A percentile compares a stretch with the other conserved stretches of the same genome.
Conservation (phyloP, 2,888 invertebrate genomes). For the Dugesia japonica region DNA sequence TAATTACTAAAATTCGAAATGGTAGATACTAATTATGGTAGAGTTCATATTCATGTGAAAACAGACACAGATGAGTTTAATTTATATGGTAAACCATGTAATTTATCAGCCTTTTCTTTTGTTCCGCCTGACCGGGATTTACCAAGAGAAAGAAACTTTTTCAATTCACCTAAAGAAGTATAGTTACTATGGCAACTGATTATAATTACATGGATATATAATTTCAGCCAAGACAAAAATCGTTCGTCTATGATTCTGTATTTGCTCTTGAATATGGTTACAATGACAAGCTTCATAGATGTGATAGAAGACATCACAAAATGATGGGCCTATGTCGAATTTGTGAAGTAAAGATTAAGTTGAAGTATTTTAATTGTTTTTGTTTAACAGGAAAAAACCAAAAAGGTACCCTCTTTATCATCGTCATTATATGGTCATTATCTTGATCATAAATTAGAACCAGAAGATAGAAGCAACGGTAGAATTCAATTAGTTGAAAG, state of each 20-base stretch:
- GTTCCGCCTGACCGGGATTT: not conserved
- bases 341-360: not conserved
- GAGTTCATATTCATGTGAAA: not conserved
- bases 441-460: slow-evolving; percentile 9
- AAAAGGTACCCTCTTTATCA: slow-evolving; percentile 12
- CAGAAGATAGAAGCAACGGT: not conserved
- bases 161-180: slow-evolving; percentile 7
- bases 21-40: not conserved
- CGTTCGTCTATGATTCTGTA: not conserved
- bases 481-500: not conserved
- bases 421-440: slow-evolving; percentile 17
- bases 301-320: slow-evolving; percentile 8
- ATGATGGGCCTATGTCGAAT: slow-evolving; percentile 23
- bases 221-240: slow-evolving; percentile 1
- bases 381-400: slow-evolving; percentile 25
- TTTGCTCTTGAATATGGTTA: slow-evolving; percentile 12
- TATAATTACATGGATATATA: not conserved
- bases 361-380: too few relatives aligned
- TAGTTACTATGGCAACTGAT: not conserved
- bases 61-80: not conserved
- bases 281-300: slow-evolving; percentile 16
- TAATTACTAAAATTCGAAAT: not conserved
- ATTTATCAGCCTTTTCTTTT: slow-evolving; percentile 20
- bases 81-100: slow-evolving; percentile 13
- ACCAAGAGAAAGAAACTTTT: not conserved